phyloP scores from a whole-genome alignment of 1,140 invertebrate species.

The Sminthurides bifidus region DNA sequence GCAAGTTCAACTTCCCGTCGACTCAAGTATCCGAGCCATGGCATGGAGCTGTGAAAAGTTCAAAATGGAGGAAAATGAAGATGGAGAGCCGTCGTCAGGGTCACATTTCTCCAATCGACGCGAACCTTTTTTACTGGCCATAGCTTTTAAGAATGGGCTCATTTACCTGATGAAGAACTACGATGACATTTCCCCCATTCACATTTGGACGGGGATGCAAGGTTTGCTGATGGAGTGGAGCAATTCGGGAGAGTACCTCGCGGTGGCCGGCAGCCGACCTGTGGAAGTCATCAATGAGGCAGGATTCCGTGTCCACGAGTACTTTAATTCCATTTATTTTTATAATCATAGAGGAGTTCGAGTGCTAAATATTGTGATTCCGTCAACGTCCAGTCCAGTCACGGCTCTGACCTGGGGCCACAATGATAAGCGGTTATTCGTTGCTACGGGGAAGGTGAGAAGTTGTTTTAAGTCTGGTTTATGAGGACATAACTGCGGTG shows the following conservation, averaged over 20 bases:
- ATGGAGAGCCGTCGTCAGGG: conserved; percentile 33
- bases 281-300: conserved; percentile 31
- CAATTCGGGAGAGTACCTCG: conserved; percentile 80
- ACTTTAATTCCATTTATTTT: conserved; percentile 60
- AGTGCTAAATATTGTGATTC: conserved; percentile 61
- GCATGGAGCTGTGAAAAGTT: conserved; percentile 96
- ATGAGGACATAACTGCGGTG: neutral
- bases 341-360: conserved; percentile 62
- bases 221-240: conserved; percentile 82
- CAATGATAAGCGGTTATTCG: conserved; percentile 84
- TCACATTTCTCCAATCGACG: conserved; percentile 35
- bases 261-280: conserved; percentile 66
- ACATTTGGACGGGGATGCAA: conserved; percentile 68
- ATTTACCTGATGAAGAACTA: conserved; percentile 79
- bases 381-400: conserved; percentile 40
- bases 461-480: neutral
- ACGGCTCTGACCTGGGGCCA: conserved; percentile 89
- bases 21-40: conserved; percentile 71
- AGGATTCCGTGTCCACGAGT: conserved; percentile 38
- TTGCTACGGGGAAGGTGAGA: conserved; percentile 63
- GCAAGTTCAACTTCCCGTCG: conserved; percentile 65
- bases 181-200: conserved; percentile 78
- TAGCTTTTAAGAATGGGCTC: conserved; percentile 75
- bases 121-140: conserved; percentile 64
- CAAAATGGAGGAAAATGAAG: conserved; percentile 90